Evolutionary conservation across 1,140 invertebrate genomes (phyloP), one percentile per base, ranked within the genome.

Genomic region (Artemia franciscana): DNA sequence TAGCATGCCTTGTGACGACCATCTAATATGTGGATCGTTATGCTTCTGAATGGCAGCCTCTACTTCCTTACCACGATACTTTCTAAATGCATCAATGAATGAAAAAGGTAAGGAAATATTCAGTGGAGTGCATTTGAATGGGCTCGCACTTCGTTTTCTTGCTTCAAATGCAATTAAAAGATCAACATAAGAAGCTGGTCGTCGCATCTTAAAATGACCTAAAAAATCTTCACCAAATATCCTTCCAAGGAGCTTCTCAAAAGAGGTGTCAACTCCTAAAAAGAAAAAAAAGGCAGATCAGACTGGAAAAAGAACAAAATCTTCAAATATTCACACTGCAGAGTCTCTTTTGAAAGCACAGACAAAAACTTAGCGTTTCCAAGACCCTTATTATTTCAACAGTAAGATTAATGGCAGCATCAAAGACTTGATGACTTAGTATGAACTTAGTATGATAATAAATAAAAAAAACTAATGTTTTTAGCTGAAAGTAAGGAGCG

Each of bases 1-100:
- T n/a, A 81, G 67, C 73, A 79, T 79, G n/a, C 79, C 80, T 68
- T 80, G 77, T 3, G 74, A 69, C 0, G 77, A 79, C 78, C 79
- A 81, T n/a, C 72, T 69, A 3, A 80, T 69, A n/a, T 78, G 74
- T 25, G 71, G 69, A 62, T 75, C 70, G n/a, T 72, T 73, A 68
- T 74, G 74, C 57, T 74, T 74, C 65, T 74, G 72, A 0, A 80
- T 74, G 2, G 75, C 76, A 24, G 64, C 67, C 62, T 72, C 72
- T 5, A 73, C 73, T 67, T 74, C 70, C 64, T 69, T 70, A 27
- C 69, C 77, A 68, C 74, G 77, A 62, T 70, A 71, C 66, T 78
- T 79, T 62, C 76, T 74, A 68, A 73, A 79, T 65, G 74, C 78
- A 64, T 80, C 78, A 58, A 81, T 79, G 67, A 82, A 81, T 2